Evolutionary conservation across 2,797 vertebrate species (phyloP), one percentile per base, ranked within the genome.

Genomic region (Sebastolobus altivelis): DNA sequence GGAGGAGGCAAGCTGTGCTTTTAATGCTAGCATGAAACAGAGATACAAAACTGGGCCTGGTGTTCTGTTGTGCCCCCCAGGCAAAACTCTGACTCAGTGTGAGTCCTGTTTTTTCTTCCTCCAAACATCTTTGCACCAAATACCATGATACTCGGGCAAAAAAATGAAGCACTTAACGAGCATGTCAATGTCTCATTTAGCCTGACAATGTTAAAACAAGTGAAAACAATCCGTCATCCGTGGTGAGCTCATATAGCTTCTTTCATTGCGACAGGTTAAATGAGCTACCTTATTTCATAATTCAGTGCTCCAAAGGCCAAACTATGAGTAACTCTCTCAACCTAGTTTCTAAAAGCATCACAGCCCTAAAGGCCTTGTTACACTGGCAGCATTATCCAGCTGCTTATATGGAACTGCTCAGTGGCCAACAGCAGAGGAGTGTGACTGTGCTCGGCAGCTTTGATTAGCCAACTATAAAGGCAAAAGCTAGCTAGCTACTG

Each of bases 271-370:
- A 79, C 49, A 66, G 77, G 52, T 84, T 81, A 78, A 89, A 83
- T 70, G 62, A 83, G 65, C 60, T 46, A 80, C 65, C 58, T 37
- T 27, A 55, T 86, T 89, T 86, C 67, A 82, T 82, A 84, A 91
- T 83, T 74, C 55, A 82, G 33, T 25, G 54, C 61, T 86, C 76
- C 71, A 75, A 83, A 82, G 82, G 79, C 72, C 86, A 90, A 81
- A 78, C 49, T 85, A 79, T 87, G 91, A 90, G 80, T 84, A 84
- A 88, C 37, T 86, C 80, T 35, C 56, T 75, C 84, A 87, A 66
- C 87, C 90, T 82, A 82, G 65, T 87, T 89, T 91, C 87, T 79
- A 87, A 89, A 91, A 83, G 81, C 81, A 84, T 60, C 56, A 22
- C 82, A 73, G 84, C 83, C 90, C 87, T 72, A 3, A 73, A 87